phyloP scores from a whole-genome alignment of 2,888 invertebrate genomes.

The Drosophila birchii region DNA sequence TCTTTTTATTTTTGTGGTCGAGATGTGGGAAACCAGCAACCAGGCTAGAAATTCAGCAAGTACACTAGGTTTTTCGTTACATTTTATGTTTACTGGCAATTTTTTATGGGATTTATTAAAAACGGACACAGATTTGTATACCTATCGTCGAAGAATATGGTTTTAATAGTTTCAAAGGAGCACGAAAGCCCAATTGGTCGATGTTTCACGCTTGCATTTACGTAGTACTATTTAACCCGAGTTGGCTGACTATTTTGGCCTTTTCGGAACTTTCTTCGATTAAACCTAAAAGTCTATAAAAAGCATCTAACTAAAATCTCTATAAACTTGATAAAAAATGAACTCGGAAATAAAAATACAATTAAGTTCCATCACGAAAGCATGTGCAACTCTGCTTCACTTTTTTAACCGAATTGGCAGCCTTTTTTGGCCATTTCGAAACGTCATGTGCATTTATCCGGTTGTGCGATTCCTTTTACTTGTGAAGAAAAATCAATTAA shows the following conservation, averaged over 20 bases:
- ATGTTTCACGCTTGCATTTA: background rate
- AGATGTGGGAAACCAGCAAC: constrained; percentile 54
- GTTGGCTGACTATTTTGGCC: background rate
- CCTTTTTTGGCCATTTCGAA: background rate
- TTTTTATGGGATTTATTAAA: background rate
- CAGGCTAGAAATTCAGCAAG: constrained; percentile 54
- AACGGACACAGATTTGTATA: background rate
- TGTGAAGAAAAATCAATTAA: background rate
- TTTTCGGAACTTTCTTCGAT: background rate
- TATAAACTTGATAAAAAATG: background rate
- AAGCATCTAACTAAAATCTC: background rate
- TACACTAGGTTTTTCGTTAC: constrained; percentile 38
- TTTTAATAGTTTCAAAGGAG: background rate
- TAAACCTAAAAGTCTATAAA: background rate
- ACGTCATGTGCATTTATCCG: no score
- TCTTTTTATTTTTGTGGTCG: constrained; percentile 24
- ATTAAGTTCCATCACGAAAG: background rate
- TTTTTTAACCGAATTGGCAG: background rate
- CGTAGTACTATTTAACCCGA: background rate
- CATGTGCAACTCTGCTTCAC: background rate
- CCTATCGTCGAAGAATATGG: background rate
- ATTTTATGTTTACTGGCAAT: constrained; percentile 9
- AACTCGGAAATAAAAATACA: background rate
- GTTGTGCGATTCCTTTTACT: background rate
- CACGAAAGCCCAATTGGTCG: background rate